A percentile compares a stretch with the other conserved stretches of the same genome.
These are phyloP conservation scores for Polypterus senegalus DNA, from an alignment of 2,113 vertebrate species.

Conservation along the genomic window DNA sequence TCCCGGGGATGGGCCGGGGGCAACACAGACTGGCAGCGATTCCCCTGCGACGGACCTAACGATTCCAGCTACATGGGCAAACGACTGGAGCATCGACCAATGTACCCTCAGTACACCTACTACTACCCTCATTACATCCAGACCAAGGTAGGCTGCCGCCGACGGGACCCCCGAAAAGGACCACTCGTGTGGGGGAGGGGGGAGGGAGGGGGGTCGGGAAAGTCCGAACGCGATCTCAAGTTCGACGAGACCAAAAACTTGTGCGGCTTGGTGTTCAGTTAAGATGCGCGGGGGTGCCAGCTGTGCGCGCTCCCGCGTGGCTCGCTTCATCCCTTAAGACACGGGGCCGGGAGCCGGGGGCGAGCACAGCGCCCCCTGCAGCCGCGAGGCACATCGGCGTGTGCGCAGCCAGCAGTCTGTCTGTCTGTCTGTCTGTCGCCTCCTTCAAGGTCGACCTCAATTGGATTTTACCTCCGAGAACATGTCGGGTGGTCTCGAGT, in stretches of 20 bases:
- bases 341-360: too few relatives aligned
- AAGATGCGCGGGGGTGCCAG: too few relatives aligned
- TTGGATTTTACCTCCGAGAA: constrained; percentile 64
- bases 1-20: constrained; percentile 60
- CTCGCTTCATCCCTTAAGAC: too few relatives aligned
- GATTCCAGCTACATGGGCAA: constrained; percentile 99
- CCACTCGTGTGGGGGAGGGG: too few relatives aligned
- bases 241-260: too few relatives aligned
- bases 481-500: constrained; percentile 49
- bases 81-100: constrained; percentile 96
- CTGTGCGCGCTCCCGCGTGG: too few relatives aligned
- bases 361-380: too few relatives aligned
- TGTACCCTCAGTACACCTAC: constrained; percentile 98
- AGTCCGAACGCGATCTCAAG: too few relatives aligned
- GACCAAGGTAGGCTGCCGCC: constrained; percentile 75
- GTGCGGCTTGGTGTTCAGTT: too few relatives aligned
- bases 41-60: constrained; percentile 77
- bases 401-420: background rate
- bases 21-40: constrained; percentile 54
- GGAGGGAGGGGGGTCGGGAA: too few relatives aligned
- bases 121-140: constrained; percentile 95
- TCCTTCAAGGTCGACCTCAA: constrained; percentile 67
- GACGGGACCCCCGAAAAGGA: background rate
- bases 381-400: too few relatives aligned
- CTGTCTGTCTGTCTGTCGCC: constrained; percentile 17